A percentile compares a stretch with the other conserved stretches of the same genome.
Conservation (phyloP, 2,113 vertebrate species). For the Glareola pratincola region DNA sequence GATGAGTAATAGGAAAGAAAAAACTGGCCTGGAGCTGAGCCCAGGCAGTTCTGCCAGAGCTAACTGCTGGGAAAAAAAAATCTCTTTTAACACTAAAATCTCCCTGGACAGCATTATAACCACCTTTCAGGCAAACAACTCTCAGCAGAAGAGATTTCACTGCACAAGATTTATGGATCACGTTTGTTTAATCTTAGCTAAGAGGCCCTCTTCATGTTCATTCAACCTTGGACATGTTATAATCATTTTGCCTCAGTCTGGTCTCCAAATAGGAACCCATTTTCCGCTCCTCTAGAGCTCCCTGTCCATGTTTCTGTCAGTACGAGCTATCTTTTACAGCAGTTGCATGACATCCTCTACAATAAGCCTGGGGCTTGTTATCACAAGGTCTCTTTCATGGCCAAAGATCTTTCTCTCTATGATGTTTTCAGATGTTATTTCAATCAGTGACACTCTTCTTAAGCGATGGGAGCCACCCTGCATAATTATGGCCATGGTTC, state of each 20-base stretch:
- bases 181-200: neutral
- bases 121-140: neutral
- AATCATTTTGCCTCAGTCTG: neutral
- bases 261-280: neutral
- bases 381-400: neutral
- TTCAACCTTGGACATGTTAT: neutral
- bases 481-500: neutral
- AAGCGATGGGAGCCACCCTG: neutral
- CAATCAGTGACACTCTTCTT: neutral
- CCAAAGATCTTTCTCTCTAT: neutral
- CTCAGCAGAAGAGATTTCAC: neutral
- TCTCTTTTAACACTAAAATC: neutral
- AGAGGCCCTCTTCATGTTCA: neutral
- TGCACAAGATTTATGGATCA: neutral
- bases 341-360: neutral
- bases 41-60: neutral
- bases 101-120: neutral
- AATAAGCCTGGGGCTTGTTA: neutral
- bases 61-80: neutral
- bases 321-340: neutral
- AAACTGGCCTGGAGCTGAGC: conserved; percentile 20
- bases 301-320: neutral
- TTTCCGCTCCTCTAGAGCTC: neutral
- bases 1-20: neutral
- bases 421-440: neutral